Conservation (phyloP, 2,888 invertebrate species). For the Tetrapedia diversipes region DNA sequence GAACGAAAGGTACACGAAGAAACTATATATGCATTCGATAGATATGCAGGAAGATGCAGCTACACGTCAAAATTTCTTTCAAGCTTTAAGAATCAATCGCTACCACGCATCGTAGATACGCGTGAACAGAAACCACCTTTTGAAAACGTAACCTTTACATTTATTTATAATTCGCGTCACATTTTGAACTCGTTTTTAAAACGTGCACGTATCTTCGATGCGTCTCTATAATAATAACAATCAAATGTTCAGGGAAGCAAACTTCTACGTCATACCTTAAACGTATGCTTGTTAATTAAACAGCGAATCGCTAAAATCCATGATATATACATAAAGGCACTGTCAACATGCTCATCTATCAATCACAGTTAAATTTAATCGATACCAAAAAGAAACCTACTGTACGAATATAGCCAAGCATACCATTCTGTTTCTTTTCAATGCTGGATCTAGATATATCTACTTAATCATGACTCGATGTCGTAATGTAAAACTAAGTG, state of each 20-base stretch:
- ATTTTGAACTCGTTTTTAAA: no score
- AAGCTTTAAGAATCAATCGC: conserved; percentile 34
- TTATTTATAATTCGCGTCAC: no score
- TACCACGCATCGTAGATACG: conserved; percentile 43
- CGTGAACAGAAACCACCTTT: no score
- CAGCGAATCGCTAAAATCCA: conserved; percentile 11
- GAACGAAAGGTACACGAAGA: not conserved
- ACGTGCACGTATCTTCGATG: conserved; percentile 40
- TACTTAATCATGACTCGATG: conserved; percentile 36
- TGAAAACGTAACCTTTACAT: no score
- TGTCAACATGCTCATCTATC: conserved; percentile 59
- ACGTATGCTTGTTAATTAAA: conserved; percentile 46
- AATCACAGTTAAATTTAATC: conserved; percentile 42
- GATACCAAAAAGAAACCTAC: conserved; percentile 43
- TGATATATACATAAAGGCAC: conserved; percentile 34
- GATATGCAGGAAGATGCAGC: conserved; percentile 42
- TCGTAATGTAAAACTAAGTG: conserved; percentile 45
- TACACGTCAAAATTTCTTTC: conserved; percentile 30
- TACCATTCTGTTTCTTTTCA: conserved; percentile 43
- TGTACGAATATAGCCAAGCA: conserved; percentile 53
- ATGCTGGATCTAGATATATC: conserved; percentile 43
- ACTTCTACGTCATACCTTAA: conserved; percentile 52
- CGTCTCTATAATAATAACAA: conserved; percentile 25
- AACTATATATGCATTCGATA: conserved; percentile 20
- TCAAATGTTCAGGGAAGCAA: conserved; percentile 52